phyloP scores from a whole-genome alignment of 1,140 invertebrate species.

The Oncopodura yosiiana region DNA sequence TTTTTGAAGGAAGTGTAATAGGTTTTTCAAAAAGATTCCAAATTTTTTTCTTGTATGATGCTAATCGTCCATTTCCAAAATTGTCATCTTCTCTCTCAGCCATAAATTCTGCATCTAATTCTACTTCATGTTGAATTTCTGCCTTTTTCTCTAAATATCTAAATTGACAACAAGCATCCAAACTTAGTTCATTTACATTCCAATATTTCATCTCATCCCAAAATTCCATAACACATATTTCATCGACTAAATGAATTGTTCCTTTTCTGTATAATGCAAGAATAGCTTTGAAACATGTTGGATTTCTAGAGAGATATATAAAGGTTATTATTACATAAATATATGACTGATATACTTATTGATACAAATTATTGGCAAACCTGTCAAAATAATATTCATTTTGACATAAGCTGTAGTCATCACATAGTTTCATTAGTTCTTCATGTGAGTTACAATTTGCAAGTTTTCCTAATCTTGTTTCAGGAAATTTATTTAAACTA shows the following conservation, averaged over 20 bases:
- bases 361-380: no score
- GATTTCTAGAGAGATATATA: not conserved
- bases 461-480: not conserved
- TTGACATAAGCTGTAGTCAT: no score
- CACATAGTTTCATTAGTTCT: no score
- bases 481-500: not conserved
- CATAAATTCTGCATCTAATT: constrained; percentile 18
- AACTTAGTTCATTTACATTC: constrained; percentile 3
- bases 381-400: constrained; percentile 6
- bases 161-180: constrained; percentile 7
- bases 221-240: constrained; percentile 9
- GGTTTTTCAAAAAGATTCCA: not conserved
- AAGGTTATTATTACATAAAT: not conserved
- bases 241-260: constrained; percentile 1
- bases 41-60: constrained; percentile 9
- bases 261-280: constrained; percentile 4
- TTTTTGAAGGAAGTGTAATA: not conserved
- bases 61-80: constrained; percentile 9
- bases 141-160: constrained; percentile 16
- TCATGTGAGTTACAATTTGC: not conserved
- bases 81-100: constrained; percentile 11
- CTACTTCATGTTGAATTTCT: constrained; percentile 10
- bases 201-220: constrained; percentile 14
- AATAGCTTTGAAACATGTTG: not conserved
- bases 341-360: no score